Evolutionary conservation across 2,888 invertebrate species (phyloP).

Genomic region (Tipula helvola): DNA sequence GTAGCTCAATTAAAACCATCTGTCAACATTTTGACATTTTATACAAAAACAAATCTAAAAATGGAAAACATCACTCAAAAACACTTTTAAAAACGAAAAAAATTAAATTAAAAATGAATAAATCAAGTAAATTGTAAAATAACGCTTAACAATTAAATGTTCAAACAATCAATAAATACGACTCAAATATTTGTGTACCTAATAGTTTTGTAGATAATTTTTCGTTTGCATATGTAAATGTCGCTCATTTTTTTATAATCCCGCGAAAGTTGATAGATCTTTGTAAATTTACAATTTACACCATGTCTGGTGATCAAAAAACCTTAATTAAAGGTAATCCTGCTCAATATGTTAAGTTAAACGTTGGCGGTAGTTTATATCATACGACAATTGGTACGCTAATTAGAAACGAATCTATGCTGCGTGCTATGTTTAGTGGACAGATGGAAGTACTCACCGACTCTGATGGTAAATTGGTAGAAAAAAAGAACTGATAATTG

Average conservation of each 20-base stretch:
- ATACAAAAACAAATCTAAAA: not conserved
- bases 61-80: not conserved
- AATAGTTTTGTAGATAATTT: not conserved
- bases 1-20: not conserved
- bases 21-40: not conserved
- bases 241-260: not conserved
- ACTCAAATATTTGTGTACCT: slow-evolving; percentile 4
- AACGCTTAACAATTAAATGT: not conserved
- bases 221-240: not conserved
- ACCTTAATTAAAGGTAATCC: slow-evolving; percentile 76
- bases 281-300: not conserved
- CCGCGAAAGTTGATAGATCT: not conserved
- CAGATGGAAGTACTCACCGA: slow-evolving; percentile 96
- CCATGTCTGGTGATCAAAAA: slow-evolving; percentile 55
- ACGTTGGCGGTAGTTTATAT: slow-evolving; percentile 92
- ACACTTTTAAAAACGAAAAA: not conserved
- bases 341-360: slow-evolving; percentile 92
- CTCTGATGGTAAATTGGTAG: slow-evolving; percentile 63
- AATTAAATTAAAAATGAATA: not conserved
- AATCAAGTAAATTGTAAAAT: not conserved
- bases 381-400: slow-evolving; percentile 97
- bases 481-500: not conserved
- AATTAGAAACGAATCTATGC: slow-evolving; percentile 95
- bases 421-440: slow-evolving; percentile 97
- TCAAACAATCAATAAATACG: not conserved